Evolutionary conservation across 2,888 invertebrate species (phyloP), one percentile per base, ranked within the genome.

Genomic region (Cerceris rybyensis): DNA sequence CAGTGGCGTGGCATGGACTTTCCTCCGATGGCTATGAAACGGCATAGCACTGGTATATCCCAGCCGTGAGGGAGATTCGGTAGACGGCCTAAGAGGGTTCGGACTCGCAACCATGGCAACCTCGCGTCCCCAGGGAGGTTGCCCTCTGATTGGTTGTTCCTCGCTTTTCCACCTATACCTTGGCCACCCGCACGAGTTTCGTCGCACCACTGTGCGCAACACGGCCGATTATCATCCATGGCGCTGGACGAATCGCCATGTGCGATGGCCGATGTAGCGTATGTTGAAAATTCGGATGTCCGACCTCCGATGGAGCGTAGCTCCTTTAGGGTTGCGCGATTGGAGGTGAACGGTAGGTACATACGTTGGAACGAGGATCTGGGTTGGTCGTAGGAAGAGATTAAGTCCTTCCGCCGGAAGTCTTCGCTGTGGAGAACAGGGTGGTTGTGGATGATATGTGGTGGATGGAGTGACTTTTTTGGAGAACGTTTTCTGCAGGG

Each of bases 61-160:
- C 57, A 82, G 85, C 81, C 88, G 86, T 87, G 90, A 91, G 90
- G 90, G 89, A 28, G 28, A 90, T 88, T 88, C 90, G 80, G 89
- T 83, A 88, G 87, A 87, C 91, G 89, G 91, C 90, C 90, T 92
- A 92, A 91, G 91, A 92, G 91, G 89, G 91, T 90, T 91, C 89
- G 91, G 90, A 91, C 90, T 28, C 28, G 92, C 89, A 91, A 90
- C 92, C 91, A 92, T 92, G 92, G 92, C 91, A 92, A 92, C 92
- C 88, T 87, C 87, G 90, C 89, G 89, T 91, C 92, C 91, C 91
- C 89, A 88, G 91, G 91, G 91, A 90, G 90, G 84, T 88, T 89
- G 90, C 89, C 90, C 90, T 92, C 92, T 90, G 92, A 92, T 92
- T 92, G 92, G 92, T 91, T 91, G 90, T 88, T 89, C 88, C 88